Percentiles rank a stretch among this genome's conserved stretches.
phyloP scores from a whole-genome alignment of 2,888 invertebrate species.

The Cryptops parisi region DNA sequence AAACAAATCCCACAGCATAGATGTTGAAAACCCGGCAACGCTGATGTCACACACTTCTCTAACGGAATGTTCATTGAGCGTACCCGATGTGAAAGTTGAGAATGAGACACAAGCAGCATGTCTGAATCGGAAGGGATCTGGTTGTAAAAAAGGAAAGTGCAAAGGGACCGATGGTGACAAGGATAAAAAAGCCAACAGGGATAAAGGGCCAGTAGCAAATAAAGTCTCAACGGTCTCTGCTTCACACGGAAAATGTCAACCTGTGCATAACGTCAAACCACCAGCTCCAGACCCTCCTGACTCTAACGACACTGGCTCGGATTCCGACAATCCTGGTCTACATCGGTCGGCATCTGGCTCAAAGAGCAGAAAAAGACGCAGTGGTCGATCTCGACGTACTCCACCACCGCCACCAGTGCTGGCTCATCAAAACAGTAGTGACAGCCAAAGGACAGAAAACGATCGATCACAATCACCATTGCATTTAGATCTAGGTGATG shows the following conservation, averaged over 20 bases:
- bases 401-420: slow-evolving; percentile 2
- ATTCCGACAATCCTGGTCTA: neutral
- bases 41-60: neutral
- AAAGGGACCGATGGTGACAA: neutral
- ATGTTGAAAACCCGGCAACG: slow-evolving; percentile 10
- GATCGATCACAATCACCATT: neutral
- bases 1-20: slow-evolving; percentile 7
- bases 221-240: too few relatives aligned
- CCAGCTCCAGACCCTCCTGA: neutral
- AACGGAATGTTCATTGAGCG: neutral
- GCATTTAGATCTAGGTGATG: neutral
- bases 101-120: neutral
- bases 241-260: too few relatives aligned
- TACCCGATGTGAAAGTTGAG: slow-evolving; percentile 7
- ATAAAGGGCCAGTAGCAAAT: neutral
- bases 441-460: neutral
- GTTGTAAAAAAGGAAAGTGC: too few relatives aligned
- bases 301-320: neutral
- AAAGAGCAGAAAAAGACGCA: neutral
- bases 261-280: neutral
- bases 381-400: neutral
- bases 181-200: neutral
- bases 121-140: too few relatives aligned
- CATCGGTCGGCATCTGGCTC: neutral
- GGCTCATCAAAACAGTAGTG: neutral